Percentiles rank a stretch among this genome's conserved stretches.
These are phyloP conservation scores for Borostomias antarcticus DNA, from an alignment of 2,797 vertebrate genomes.

Conservation along the genomic window DNA sequence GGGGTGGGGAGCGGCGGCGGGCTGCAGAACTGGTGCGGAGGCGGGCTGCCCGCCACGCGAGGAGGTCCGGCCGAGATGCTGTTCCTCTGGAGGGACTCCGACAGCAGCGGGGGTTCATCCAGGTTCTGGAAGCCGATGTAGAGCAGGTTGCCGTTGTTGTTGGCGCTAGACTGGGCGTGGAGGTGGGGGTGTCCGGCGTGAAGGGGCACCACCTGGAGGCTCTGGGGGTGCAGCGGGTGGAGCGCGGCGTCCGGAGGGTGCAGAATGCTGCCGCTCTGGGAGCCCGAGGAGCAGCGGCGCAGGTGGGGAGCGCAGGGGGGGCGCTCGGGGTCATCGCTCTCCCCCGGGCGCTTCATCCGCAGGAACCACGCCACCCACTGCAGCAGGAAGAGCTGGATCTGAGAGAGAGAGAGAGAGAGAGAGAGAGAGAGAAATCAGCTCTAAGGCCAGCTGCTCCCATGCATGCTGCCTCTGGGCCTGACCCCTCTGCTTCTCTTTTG, in stretches of 20 bases:
- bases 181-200: conserved; percentile 66
- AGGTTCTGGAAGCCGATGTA: conserved; percentile 79
- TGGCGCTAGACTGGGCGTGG: conserved; percentile 66
- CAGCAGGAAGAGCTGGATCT: conserved; percentile 78
- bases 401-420: background rate
- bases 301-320: conserved; percentile 79
- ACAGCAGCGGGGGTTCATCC: conserved; percentile 71
- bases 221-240: conserved; percentile 75
- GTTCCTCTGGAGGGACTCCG: conserved; percentile 69
- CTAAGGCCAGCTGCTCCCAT: too few species aligned
- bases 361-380: conserved; percentile 84
- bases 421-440: background rate
- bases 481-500: too few species aligned
- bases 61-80: conserved; percentile 49
- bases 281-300: conserved; percentile 80
- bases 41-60: conserved; percentile 64
- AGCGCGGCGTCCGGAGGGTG: conserved; percentile 63
- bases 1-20: conserved; percentile 67
- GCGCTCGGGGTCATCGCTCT: conserved; percentile 68
- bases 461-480: too few species aligned
- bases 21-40: conserved; percentile 76
- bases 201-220: conserved; percentile 62
- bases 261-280: conserved; percentile 75
- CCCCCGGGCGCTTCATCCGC: conserved; percentile 81
- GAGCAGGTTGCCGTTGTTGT: conserved; percentile 79